A percentile compares a stretch with the other conserved stretches of the same genome.
phyloP scores from a whole-genome alignment of 2,113 vertebrate genomes.

The Calyptommatus sinebrachiatus region DNA sequence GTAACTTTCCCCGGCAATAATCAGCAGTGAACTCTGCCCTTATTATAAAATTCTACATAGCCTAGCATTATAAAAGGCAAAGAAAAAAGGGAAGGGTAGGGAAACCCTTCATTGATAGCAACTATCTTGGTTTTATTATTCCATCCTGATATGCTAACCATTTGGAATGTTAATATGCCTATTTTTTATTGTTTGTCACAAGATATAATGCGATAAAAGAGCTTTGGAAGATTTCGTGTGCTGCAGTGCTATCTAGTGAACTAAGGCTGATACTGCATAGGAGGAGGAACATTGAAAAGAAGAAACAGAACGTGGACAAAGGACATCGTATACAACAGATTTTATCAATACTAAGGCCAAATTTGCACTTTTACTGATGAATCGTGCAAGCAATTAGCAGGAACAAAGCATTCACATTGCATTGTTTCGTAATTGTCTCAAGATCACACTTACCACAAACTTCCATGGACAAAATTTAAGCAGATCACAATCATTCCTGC shows the following conservation, averaged over 20 bases:
- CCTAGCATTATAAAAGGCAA: constrained; percentile 37
- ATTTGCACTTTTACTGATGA: no score
- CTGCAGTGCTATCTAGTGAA: not conserved
- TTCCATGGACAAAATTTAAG: no score
- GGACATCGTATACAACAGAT: not conserved
- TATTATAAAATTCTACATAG: constrained; percentile 58
- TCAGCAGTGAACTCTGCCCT: constrained; percentile 59
- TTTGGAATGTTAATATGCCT: constrained; percentile 1
- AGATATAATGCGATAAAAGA: not conserved
- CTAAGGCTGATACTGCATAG: not conserved
- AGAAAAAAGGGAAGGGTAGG: not conserved
- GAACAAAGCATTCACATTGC: no score
- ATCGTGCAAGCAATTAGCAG: no score
- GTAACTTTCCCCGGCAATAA: constrained; percentile 60
- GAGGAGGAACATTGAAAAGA: not conserved
- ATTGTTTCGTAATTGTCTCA: no score
- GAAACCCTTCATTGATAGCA: constrained; percentile 22
- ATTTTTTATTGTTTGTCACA: not conserved
- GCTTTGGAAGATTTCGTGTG: accelerated
- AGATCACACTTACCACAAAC: no score
- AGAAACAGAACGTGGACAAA: not conserved
- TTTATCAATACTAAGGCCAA: not conserved
- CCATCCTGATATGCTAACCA: constrained; percentile 28
- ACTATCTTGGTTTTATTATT: constrained; percentile 5
- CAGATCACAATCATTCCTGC: no score